Percentiles rank a stretch among this genome's conserved stretches.
These are phyloP conservation scores for Eulemur rubriventer DNA, from an alignment of 2,797 vertebrate genomes.

Conservation along the genomic window DNA sequence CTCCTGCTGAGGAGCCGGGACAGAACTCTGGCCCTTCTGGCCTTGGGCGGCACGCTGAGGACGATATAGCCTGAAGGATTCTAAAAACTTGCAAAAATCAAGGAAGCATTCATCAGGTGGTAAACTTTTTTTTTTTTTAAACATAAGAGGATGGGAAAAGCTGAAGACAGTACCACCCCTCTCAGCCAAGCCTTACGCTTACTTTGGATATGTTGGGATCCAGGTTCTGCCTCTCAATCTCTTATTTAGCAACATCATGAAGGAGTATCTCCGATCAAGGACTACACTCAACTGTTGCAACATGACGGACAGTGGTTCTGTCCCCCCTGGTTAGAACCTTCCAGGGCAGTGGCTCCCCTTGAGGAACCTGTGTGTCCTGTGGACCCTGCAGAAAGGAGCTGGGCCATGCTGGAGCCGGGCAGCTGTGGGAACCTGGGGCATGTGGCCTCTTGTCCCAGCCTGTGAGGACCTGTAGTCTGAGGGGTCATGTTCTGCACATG, in stretches of 20 bases:
- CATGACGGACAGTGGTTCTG: not conserved
- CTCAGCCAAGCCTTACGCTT: not conserved
- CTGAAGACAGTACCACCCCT: no score
- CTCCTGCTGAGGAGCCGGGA: not conserved
- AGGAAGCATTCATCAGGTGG: not conserved
- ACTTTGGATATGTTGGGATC: not conserved
- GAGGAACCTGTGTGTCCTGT: not conserved
- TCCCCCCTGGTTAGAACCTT: not conserved
- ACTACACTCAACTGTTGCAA: not conserved
- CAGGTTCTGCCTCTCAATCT: no score
- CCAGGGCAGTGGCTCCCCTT: not conserved
- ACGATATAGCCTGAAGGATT: not conserved
- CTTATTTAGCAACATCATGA: rapidly evolving
- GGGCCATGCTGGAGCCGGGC: not conserved
- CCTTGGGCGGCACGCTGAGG: not conserved
- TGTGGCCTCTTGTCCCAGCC: not conserved
- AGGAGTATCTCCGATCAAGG: not conserved
- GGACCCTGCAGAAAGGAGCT: rapidly evolving
- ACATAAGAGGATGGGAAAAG: not conserved
- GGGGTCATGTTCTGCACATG: not conserved
- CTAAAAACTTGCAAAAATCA: not conserved
- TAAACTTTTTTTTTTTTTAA: not conserved
- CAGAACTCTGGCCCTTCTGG: not conserved
- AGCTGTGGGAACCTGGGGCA: not conserved
- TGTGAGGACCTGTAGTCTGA: not conserved